phyloP scores from a whole-genome alignment of 2,888 invertebrate species.

The Drosophila suboccidentalis region DNA sequence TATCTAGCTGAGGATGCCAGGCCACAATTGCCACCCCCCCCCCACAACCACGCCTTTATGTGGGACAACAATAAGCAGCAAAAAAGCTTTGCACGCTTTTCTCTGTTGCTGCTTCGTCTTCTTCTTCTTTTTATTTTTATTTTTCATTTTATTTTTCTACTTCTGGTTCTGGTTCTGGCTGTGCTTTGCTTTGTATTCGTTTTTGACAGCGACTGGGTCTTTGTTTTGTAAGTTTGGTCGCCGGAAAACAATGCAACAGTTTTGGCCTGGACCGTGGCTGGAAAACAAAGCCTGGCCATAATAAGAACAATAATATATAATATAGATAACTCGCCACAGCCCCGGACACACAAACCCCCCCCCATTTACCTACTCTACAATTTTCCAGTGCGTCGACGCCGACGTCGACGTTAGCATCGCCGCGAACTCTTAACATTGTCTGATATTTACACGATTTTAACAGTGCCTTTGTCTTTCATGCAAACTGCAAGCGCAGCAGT shows the following conservation, averaged over 20 bases:
- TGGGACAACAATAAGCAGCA: slow-evolving; percentile 22
- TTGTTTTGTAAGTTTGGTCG: slow-evolving; percentile 33
- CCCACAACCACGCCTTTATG: not conserved
- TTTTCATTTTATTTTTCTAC: not conserved
- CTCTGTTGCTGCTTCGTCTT: slow-evolving; percentile 9
- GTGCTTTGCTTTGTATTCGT: slow-evolving; percentile 6
- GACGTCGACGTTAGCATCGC: not conserved
- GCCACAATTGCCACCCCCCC: slow-evolving; percentile 3
- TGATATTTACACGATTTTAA: slow-evolving; percentile 44
- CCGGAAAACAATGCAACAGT: slow-evolving; percentile 70
- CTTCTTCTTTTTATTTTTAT: not conserved
- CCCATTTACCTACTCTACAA: slow-evolving; percentile 1
- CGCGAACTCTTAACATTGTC: slow-evolving; percentile 51
- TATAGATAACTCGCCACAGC: slow-evolving; percentile 7
- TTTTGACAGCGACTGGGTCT: slow-evolving; percentile 14
- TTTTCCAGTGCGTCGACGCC: slow-evolving; percentile 23
- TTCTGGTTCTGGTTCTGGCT: not conserved
- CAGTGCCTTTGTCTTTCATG: slow-evolving; percentile 39
- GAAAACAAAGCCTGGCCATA: slow-evolving; percentile 57
- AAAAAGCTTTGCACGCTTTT: slow-evolving; percentile 22
- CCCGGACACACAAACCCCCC: not conserved
- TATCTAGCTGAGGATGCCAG: slow-evolving; percentile 18
- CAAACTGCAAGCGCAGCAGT: slow-evolving; percentile 52
- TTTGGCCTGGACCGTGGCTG: slow-evolving; percentile 54
- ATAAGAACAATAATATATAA: slow-evolving; percentile 59